A percentile compares a stretch with the other conserved stretches of the same genome.
phyloP scores from a whole-genome alignment of 2,113 vertebrate genomes.

The Nothoprocta perdicaria region DNA sequence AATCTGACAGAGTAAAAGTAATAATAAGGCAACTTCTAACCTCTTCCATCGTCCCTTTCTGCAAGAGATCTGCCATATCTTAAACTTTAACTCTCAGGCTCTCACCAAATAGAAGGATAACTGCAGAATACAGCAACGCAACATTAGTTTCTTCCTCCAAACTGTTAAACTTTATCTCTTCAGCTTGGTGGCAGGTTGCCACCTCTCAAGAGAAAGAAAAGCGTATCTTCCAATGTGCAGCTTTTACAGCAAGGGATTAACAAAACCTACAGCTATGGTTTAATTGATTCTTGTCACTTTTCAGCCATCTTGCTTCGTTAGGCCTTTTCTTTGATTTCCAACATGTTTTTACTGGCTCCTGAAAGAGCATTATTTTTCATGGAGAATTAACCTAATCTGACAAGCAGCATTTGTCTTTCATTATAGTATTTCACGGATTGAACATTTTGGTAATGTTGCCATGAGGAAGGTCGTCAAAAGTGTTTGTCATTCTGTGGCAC shows the following conservation, averaged over 20 bases:
- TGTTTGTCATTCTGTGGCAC: not conserved
- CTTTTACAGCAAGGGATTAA: not conserved
- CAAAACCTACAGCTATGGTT: not conserved
- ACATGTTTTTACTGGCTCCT: not conserved
- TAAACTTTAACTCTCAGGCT: not conserved
- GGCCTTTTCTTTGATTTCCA: not conserved
- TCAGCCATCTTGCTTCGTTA: not conserved
- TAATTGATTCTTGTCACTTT: not conserved
- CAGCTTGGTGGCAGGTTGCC: not conserved
- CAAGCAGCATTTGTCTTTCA: not conserved
- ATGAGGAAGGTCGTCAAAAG: not conserved
- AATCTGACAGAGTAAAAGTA: no score
- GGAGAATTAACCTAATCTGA: not conserved
- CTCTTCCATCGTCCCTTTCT: no score
- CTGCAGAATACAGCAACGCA: not conserved
- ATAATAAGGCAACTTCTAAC: no score
- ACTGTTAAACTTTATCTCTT: not conserved
- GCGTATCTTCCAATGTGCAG: not conserved
- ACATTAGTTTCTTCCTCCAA: not conserved
- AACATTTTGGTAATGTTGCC: not conserved
- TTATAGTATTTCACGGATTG: not conserved
- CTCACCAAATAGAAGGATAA: not conserved
- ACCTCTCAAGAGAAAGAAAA: not conserved
- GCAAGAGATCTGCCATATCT: no score
- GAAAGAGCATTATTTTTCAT: not conserved